These are phyloP conservation scores for Antechinus stuartii DNA, from an alignment of 2,113 vertebrate genomes.

Conservation along the genomic window DNA sequence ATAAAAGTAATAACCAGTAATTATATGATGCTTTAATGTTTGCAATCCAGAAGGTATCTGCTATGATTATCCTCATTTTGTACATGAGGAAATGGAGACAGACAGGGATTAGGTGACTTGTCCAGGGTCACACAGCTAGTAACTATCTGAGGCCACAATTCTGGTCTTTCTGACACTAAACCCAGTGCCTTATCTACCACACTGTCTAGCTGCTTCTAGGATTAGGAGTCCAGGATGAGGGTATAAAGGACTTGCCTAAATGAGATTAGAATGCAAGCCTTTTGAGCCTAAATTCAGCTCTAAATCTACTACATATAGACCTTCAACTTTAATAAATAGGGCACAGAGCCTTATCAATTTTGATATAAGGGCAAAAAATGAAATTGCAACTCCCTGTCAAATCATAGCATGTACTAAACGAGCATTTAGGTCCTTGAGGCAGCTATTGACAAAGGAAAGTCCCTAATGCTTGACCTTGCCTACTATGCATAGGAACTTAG, in stretches of 20 bases:
- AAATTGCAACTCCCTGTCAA: not conserved
- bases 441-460: not conserved
- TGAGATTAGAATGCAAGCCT: not conserved
- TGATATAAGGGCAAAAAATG: not conserved
- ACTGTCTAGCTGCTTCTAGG: not conserved
- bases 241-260: not conserved
- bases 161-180: not conserved
- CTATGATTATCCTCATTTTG: not conserved
- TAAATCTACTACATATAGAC: not conserved
- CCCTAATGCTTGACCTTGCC: not conserved
- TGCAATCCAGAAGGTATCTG: not conserved
- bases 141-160: not conserved
- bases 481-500: not conserved
- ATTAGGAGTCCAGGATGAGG: not conserved
- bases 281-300: not conserved
- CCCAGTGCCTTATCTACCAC: not conserved
- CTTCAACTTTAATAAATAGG: not conserved
- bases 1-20: not conserved
- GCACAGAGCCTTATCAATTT: not conserved
- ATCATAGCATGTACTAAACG: not conserved
- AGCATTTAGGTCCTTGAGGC: not conserved
- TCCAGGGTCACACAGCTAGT: not conserved
- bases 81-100: not conserved
- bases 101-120: not conserved
- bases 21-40: not conserved